phyloP scores from a whole-genome alignment of 2,797 vertebrate genomes.

The Nannoperca australis region DNA sequence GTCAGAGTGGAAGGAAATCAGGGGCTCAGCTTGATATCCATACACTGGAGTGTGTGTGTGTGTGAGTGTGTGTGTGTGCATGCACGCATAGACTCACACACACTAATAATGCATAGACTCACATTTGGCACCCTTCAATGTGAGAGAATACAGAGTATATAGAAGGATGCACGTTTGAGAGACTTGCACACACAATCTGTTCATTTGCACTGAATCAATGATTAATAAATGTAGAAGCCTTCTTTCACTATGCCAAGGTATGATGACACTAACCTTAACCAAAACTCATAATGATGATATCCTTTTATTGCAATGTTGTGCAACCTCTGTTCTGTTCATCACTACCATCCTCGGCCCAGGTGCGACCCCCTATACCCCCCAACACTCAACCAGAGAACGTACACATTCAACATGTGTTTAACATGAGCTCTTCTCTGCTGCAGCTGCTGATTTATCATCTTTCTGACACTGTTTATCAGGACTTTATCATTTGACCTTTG shows the following conservation, averaged over 20 bases:
- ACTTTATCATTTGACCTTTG: background rate
- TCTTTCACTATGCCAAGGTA: too few species aligned
- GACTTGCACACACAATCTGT: conserved; percentile 28
- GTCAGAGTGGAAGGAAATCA: conserved; percentile 62
- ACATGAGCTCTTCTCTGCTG: background rate
- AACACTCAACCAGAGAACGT: too few species aligned
- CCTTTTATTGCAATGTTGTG: background rate
- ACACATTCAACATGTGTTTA: too few species aligned
- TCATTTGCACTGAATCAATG: conserved; percentile 30
- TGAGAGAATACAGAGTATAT: conserved; percentile 19
- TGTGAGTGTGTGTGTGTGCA: conserved; percentile 11
- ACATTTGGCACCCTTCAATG: conserved; percentile 40
- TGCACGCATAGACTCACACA: conserved; percentile 6
- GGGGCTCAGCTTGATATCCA: conserved; percentile 55
- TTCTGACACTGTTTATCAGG: background rate
- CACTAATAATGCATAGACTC: conserved; percentile 22
- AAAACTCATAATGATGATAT: background rate
- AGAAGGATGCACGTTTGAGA: conserved; percentile 26
- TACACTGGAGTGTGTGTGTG: conserved; percentile 34
- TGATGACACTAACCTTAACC: background rate
- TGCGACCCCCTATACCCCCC: too few species aligned
- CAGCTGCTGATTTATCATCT: background rate
- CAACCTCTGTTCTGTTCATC: too few species aligned
- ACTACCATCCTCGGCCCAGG: too few species aligned
- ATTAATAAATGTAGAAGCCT: background rate